Evolutionary conservation across 37 sponge, comb jelly and placozoan species (phyloP).

Genomic region (Corticium candelabrum): DNA sequence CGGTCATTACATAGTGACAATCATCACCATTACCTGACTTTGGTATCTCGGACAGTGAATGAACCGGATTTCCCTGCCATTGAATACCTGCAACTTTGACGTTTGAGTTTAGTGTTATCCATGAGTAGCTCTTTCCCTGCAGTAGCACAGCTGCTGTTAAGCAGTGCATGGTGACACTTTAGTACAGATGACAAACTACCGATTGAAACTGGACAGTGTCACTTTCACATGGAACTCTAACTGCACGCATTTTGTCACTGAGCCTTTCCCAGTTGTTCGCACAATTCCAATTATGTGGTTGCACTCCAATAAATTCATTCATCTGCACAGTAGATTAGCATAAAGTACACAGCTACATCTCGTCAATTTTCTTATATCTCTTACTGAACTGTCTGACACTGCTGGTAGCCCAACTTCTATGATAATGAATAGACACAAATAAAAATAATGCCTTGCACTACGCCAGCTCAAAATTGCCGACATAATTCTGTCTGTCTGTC

Average conservation of each 20-base stretch:
- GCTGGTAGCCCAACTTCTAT: not conserved
- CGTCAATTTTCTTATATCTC: not conserved
- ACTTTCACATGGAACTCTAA: not conserved
- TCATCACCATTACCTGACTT: not conserved
- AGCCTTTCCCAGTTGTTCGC: not conserved
- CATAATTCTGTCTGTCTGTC: too few relatives aligned
- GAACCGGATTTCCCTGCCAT: not conserved
- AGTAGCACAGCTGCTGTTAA: too few relatives aligned
- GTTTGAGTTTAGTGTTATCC: not conserved
- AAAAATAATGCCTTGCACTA: not conserved
- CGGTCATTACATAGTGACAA: too few relatives aligned
- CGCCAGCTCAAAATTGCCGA: too few relatives aligned
- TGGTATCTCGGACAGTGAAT: not conserved
- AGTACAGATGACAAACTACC: not conserved
- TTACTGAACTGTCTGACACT: not conserved
- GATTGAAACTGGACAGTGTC: not conserved
- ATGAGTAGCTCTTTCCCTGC: not conserved
- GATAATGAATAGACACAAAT: not conserved
- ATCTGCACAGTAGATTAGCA: not conserved
- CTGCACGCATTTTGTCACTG: not conserved
- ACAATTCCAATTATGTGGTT: not conserved
- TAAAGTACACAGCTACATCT: not conserved
- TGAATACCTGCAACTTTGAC: not conserved
- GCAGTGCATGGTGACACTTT: not conserved
- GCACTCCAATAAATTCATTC: not conserved